Percentiles rank a stretch among this genome's conserved stretches.
phyloP scores from a whole-genome alignment of 2,888 invertebrate genomes.

The Hyposoter dolosus region DNA sequence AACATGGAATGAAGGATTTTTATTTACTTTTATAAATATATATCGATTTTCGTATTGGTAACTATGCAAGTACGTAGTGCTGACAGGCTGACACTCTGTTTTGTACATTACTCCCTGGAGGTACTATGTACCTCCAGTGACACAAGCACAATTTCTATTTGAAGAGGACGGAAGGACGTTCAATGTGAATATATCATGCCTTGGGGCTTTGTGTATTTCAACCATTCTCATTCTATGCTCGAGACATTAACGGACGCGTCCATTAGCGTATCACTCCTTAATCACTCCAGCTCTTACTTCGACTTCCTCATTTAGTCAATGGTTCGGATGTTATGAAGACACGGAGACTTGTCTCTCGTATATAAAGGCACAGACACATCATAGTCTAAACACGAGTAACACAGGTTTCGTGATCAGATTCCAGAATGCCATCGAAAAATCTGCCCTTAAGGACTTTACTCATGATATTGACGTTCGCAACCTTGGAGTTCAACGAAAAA shows the following conservation, averaged over 20 bases:
- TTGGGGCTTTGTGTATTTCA: slow-evolving; percentile 23
- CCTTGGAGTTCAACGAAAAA: too few species aligned
- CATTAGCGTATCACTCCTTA: slow-evolving; percentile 60
- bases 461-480: too few species aligned
- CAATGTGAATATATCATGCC: slow-evolving; percentile 27
- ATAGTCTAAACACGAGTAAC: background rate
- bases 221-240: slow-evolving; percentile 8
- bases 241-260: slow-evolving; percentile 48
- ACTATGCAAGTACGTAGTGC: background rate
- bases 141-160: slow-evolving; percentile 12
- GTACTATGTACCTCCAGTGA: background rate
- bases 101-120: background rate
- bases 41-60: too few species aligned
- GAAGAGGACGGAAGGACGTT: slow-evolving; percentile 13
- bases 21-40: background rate
- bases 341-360: background rate
- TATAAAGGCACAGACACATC: background rate
- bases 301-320: slow-evolving; percentile 42
- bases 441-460: background rate
- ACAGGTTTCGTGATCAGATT: background rate
- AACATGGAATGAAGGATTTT: too few species aligned
- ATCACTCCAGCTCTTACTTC: slow-evolving; percentile 37
- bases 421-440: background rate
- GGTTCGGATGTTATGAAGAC: background rate
- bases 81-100: background rate